phyloP scores from a whole-genome alignment of 2,888 invertebrate species.

The Lumbricus terrestris region DNA sequence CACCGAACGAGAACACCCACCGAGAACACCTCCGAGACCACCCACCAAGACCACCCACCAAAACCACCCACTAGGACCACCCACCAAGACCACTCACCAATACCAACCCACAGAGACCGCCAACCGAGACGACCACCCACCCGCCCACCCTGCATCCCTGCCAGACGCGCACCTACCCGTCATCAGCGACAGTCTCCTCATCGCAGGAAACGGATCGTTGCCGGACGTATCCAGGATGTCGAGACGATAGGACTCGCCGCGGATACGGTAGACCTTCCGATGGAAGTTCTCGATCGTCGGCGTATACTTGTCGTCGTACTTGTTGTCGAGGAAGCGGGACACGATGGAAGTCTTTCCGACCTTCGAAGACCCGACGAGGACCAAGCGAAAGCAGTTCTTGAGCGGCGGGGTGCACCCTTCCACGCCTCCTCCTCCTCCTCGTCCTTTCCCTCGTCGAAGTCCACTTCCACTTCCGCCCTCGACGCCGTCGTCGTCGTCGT shows the following conservation, averaged over 20 bases:
- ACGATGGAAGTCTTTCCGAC: constrained; percentile 85
- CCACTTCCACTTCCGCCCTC: not conserved
- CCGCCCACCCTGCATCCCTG: too few relatives aligned
- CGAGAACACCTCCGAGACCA: too few relatives aligned
- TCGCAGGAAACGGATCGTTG: constrained; percentile 89
- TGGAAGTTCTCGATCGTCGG: constrained; percentile 90
- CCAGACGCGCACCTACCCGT: constrained; percentile 68
- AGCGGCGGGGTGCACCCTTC: constrained; percentile 37
- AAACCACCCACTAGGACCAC: not conserved
- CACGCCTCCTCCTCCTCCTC: not conserved
- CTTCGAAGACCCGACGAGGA: constrained; percentile 66
- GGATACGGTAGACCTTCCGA: constrained; percentile 81
- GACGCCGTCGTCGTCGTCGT: not conserved
- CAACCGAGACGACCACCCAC: too few relatives aligned
- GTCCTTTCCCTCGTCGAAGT: not conserved
- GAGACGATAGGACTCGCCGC: constrained; percentile 82
- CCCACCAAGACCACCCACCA: not conserved
- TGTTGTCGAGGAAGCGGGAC: constrained; percentile 76
- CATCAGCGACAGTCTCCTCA: constrained; percentile 80
- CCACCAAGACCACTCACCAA: not conserved
- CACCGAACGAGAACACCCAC: too few relatives aligned
- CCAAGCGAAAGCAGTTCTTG: constrained; percentile 55
- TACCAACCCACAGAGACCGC: too few relatives aligned
- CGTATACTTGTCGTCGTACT: constrained; percentile 82
- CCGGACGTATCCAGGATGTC: constrained; percentile 86